Evolutionary conservation across 2,888 invertebrate genomes (phyloP).

Genomic region (Megaustenia siamemsis): DNA sequence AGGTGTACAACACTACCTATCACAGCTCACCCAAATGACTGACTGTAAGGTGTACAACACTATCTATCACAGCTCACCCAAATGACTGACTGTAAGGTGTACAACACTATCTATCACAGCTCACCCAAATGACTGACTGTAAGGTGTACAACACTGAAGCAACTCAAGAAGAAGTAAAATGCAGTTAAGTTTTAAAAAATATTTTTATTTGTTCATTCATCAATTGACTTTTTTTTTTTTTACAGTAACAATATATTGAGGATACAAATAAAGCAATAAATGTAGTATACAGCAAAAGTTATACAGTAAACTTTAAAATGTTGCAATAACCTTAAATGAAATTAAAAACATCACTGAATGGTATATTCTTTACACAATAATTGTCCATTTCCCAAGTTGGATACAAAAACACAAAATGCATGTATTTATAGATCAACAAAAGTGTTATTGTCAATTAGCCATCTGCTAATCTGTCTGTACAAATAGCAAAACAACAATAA

Average conservation of each 20-base stretch:
- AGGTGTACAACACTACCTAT: too few species aligned
- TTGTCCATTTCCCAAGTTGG: too few species aligned
- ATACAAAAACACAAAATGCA: too few species aligned
- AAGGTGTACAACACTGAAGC: too few species aligned
- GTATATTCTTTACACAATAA: not conserved
- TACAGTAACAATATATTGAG: slow-evolving; percentile 19
- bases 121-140: too few species aligned
- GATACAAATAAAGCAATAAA: slow-evolving; percentile 22
- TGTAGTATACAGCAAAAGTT: slow-evolving; percentile 16
- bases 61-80: too few species aligned
- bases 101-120: too few species aligned
- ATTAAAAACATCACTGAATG: not conserved
- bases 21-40: too few species aligned
- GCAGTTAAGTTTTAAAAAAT: not conserved
- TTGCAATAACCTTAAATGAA: not conserved
- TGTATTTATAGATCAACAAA: not conserved
- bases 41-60: too few species aligned
- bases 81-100: too few species aligned
- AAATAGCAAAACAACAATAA: not conserved
- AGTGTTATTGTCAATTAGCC: not conserved
- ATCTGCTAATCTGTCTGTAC: slow-evolving; percentile 9
- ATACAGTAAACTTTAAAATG: slow-evolving; percentile 19
- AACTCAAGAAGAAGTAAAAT: not conserved
- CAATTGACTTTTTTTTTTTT: slow-evolving; percentile 9
- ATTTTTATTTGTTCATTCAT: slow-evolving; percentile 32